Evolutionary conservation across 2,888 invertebrate species (phyloP).

Genomic region (Drosophila yooni): DNA sequence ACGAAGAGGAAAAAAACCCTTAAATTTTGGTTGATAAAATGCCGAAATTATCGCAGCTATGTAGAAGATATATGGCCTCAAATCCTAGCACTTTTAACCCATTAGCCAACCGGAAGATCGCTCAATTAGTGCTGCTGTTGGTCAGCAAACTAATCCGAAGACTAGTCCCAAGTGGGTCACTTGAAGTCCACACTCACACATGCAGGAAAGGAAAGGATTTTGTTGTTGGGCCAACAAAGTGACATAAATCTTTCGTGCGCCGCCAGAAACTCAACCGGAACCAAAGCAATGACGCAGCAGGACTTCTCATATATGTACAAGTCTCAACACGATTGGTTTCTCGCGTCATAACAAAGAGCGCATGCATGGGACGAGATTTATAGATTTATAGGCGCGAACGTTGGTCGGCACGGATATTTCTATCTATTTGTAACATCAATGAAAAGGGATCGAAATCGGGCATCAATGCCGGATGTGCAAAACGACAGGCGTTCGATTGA

Average conservation of each 20-base stretch:
- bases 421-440: slow-evolving; percentile 66
- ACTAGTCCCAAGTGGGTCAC: slow-evolving; percentile 78
- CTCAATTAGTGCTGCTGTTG: slow-evolving; percentile 79
- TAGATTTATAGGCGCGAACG: slow-evolving; percentile 54
- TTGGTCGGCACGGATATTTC: slow-evolving; percentile 28
- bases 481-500: slow-evolving; percentile 85
- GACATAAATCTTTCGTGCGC: slow-evolving; percentile 80
- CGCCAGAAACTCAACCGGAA: slow-evolving; percentile 76
- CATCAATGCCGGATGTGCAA: slow-evolving; percentile 78
- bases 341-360: slow-evolving; percentile 70
- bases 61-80: slow-evolving; percentile 63
- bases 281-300: slow-evolving; percentile 80
- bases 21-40: slow-evolving; percentile 78
- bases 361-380: slow-evolving; percentile 63
- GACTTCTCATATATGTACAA: slow-evolving; percentile 36
- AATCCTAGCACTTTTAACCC: slow-evolving; percentile 73
- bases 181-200: slow-evolving; percentile 32
- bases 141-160: slow-evolving; percentile 43
- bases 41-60: slow-evolving; percentile 79
- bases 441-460: slow-evolving; percentile 52
- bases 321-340: slow-evolving; percentile 61
- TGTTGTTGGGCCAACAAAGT: slow-evolving; percentile 73
- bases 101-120: slow-evolving; percentile 82
- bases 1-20: slow-evolving; percentile 49
- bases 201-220: slow-evolving; percentile 46